phyloP scores from a whole-genome alignment of 1,140 invertebrate species.

The Copidosoma floridanum region DNA sequence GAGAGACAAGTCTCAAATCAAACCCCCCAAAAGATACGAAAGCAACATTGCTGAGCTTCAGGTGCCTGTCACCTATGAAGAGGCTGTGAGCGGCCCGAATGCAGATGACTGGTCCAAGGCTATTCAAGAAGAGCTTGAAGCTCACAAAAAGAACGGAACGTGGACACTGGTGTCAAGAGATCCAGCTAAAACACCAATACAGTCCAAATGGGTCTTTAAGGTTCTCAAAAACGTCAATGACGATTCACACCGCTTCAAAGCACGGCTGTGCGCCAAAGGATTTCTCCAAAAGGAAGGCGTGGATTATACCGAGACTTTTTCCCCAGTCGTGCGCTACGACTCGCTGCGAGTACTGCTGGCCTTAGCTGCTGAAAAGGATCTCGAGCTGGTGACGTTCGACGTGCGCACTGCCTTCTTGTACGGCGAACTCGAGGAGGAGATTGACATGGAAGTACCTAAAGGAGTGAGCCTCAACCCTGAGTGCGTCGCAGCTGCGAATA shows the following conservation, averaged over 20 bases:
- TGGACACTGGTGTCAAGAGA: constrained; percentile 35
- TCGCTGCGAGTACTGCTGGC: constrained; percentile 37
- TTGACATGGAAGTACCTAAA: constrained; percentile 40
- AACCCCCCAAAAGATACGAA: no score
- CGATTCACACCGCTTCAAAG: constrained; percentile 12
- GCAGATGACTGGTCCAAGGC: constrained; percentile 38
- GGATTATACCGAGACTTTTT: constrained; percentile 38
- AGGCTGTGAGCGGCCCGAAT: no score
- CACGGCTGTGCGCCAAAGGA: constrained; percentile 31
- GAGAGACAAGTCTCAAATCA: no score
- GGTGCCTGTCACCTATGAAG: no score
- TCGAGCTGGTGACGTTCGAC: constrained; percentile 31
- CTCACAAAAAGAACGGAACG: constrained; percentile 32
- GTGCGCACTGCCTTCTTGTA: constrained; percentile 36
- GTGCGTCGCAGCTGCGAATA: no score
- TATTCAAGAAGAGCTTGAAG: constrained; percentile 36
- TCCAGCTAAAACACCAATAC: constrained; percentile 27
- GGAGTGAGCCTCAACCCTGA: no score
- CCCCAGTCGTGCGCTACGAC: constrained; percentile 33
- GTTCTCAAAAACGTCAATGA: constrained; percentile 34
- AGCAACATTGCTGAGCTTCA: no score
- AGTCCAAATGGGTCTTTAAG: constrained; percentile 41
- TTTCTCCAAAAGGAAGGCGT: constrained; percentile 33
- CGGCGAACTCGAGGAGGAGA: constrained; percentile 33
- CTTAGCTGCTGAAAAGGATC: constrained; percentile 9